These are phyloP conservation scores for Meta bourneti DNA, from an alignment of 2,888 invertebrate species.

Conservation along the genomic window DNA sequence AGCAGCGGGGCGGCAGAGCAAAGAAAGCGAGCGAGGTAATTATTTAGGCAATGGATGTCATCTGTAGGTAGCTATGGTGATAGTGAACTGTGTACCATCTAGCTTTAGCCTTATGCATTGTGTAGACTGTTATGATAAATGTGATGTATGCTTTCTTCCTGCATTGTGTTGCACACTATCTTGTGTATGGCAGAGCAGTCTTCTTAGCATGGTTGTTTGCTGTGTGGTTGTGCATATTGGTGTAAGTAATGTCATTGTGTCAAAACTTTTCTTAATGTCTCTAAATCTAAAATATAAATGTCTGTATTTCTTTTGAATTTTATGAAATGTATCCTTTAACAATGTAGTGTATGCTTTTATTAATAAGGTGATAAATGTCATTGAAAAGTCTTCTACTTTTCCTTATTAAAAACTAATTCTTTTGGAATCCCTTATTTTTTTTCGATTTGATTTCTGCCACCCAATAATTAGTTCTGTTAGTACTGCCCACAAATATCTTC, in stretches of 20 bases:
- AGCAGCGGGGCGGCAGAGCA: constrained; percentile 82
- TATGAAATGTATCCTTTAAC: no score
- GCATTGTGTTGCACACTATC: constrained; percentile 71
- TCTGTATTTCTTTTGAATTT: no score
- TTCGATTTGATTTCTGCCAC: no score
- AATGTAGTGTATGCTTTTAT: no score
- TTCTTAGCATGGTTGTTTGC: constrained; percentile 73
- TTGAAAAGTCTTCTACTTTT: no score
- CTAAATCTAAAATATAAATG: neutral
- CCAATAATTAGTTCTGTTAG: no score
- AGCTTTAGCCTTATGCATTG: constrained; percentile 56
- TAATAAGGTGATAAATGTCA: no score
- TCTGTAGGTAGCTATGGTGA: constrained; percentile 71
- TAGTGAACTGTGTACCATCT: constrained; percentile 56
- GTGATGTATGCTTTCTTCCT: constrained; percentile 56
- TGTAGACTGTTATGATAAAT: constrained; percentile 44
- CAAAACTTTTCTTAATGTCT: neutral
- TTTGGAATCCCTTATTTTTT: no score
- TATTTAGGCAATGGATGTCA: constrained; percentile 69
- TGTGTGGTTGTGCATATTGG: constrained; percentile 35
- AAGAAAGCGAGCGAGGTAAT: constrained; percentile 85
- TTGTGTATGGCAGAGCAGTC: constrained; percentile 73
- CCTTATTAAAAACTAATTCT: no score
- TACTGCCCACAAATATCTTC: no score
- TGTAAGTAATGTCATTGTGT: neutral